Evolutionary conservation across 2,113 vertebrate species (phyloP).

Genomic region (Muntiacus muntjak): DNA sequence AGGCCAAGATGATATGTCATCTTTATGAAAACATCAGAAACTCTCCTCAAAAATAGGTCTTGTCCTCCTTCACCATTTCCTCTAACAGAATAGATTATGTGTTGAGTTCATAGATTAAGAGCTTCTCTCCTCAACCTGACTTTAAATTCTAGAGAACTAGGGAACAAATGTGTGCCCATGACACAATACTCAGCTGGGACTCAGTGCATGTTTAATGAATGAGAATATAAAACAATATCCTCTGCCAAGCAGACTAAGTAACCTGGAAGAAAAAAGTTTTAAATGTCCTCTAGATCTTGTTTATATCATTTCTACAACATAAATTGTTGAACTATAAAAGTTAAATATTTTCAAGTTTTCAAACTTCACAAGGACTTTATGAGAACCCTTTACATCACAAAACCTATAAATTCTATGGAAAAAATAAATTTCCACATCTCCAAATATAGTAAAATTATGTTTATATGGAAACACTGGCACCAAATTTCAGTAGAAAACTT

Average conservation of each 20-base stretch:
- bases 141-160: not conserved
- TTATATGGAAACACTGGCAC: slow-evolving; percentile 63
- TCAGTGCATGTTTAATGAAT: not conserved
- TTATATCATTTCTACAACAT: slow-evolving; percentile 10
- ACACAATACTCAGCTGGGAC: not conserved
- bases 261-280: not conserved
- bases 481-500: slow-evolving; percentile 56
- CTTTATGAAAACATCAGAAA: not conserved
- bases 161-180: not conserved
- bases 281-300: not conserved
- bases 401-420: slow-evolving; percentile 46
- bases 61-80: not conserved
- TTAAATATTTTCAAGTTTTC: slow-evolving; percentile 42
- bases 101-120: not conserved
- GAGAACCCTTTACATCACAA: slow-evolving; percentile 29
- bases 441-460: slow-evolving; percentile 59
- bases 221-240: not conserved
- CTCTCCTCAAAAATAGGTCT: not conserved
- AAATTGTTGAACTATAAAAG: slow-evolving; percentile 6
- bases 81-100: not conserved
- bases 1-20: not conserved
- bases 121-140: not conserved
- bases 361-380: slow-evolving; percentile 12
- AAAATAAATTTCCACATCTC: slow-evolving; percentile 59
- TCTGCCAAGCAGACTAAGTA: not conserved